phyloP scores from a whole-genome alignment of 2,797 vertebrate species.

The Acanthornis magna region DNA sequence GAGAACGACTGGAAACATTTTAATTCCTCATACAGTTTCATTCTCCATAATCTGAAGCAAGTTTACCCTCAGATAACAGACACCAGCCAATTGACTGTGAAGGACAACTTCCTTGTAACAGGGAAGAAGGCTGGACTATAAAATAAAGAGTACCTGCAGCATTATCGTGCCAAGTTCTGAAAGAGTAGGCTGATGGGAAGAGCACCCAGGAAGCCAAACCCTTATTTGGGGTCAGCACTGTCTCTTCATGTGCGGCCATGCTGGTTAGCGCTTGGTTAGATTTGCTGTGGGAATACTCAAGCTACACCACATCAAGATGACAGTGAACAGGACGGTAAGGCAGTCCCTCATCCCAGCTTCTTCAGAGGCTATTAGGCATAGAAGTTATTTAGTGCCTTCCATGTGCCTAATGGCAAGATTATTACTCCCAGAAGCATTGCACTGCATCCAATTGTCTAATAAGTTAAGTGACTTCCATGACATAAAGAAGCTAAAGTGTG shows the following conservation, averaged over 20 bases:
- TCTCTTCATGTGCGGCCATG: neutral
- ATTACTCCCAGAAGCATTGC: neutral
- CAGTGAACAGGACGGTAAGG: neutral
- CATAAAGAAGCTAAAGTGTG: rapidly evolving
- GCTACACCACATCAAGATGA: neutral
- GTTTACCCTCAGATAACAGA: neutral
- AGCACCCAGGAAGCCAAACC: neutral
- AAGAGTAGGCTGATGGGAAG: neutral
- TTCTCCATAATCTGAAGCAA: neutral
- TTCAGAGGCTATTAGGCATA: neutral
- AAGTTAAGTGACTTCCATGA: neutral
- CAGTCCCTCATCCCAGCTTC: neutral
- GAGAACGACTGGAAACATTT: neutral
- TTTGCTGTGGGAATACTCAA: neutral
- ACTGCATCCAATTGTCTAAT: neutral
- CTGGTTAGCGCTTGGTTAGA: neutral
- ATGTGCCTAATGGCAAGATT: neutral
- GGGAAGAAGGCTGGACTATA: neutral
- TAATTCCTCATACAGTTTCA: neutral
- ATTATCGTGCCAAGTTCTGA: neutral
- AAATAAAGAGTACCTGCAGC: neutral
- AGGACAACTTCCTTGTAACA: neutral
- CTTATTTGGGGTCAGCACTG: neutral
- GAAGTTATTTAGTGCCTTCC: neutral
- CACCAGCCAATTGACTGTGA: neutral